Evolutionary conservation across 1,140 invertebrate species (phyloP), one percentile per base, ranked within the genome.

Genomic region (Rhyacophila brunnea): DNA sequence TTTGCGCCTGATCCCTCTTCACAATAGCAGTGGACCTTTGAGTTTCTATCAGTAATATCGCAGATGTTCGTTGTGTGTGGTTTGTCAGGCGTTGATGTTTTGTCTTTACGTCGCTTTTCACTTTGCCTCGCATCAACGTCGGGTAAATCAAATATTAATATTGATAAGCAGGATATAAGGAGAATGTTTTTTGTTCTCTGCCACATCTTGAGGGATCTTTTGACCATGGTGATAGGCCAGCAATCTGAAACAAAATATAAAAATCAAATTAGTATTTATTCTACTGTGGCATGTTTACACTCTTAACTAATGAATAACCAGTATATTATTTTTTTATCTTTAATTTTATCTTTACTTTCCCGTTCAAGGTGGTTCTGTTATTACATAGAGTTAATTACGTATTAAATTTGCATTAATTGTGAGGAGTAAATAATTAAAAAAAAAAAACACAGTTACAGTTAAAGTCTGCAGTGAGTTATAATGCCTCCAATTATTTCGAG

Each of bases 1-100:
- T 75, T 78, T 55, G 74, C 67, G 50, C 72, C 71, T 59, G 71
- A 69, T 15, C 70, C 72, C 60, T 71, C 69, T 66, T 76, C 73
- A 51, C 77, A 79, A 62, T 79, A 79, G 53, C 77, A 79, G 34
- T 79, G 75, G 7, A 79, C 73, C 69, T 75, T 75, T 0, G 74
- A 77, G 36, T 78, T 71, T 60, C 75, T 67, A 48, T 79, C 74
- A 9, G 53, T n/a, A 47, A 74, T 78, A 59, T 78, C 74, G 58
- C 77, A 79, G 38, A 78, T 73, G 58, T 78, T 78, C 13, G 45
- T 35, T 10, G 50, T 28, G 2, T 61, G 50, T 13, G 59, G 46
- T 7, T 40, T 43, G 14, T 60, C 63, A 18, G 58, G 40, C 4
- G 49, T 54, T 14, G 49, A 50, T 4, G 48, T 49, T 36, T 65